Conservation (phyloP, 2,113 vertebrate genomes). For the Sitta europaea region DNA sequence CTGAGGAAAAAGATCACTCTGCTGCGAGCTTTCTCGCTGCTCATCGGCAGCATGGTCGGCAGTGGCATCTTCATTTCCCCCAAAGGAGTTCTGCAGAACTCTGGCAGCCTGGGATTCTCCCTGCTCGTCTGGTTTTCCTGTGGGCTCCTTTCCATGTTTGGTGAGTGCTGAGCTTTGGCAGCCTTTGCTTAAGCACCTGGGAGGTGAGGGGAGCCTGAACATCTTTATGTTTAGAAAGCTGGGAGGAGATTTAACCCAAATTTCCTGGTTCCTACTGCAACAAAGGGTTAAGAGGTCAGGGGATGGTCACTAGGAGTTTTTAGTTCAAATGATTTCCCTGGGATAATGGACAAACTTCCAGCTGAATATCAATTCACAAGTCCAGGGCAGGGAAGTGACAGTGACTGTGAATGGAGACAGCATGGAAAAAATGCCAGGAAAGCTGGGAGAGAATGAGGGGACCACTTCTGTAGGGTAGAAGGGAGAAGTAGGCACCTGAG, state of each 20-base stretch:
- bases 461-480: neutral
- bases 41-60: conserved; percentile 85
- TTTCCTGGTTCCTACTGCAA: neutral
- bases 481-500: neutral
- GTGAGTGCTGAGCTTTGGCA: conserved; percentile 66
- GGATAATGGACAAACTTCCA: neutral
- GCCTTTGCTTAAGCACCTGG: neutral
- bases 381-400: neutral
- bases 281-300: neutral
- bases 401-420: neutral
- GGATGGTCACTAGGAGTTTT: neutral
- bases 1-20: conserved; percentile 78
- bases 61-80: conserved; percentile 90
- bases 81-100: conserved; percentile 84
- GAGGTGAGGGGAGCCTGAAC: neutral
- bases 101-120: conserved; percentile 83
- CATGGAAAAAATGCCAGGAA: neutral
- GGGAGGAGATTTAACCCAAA: neutral
- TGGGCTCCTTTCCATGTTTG: conserved; percentile 82
- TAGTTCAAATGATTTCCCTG: neutral
- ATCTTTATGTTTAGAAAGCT: neutral
- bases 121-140: conserved; percentile 81
- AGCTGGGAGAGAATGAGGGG: neutral
- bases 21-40: conserved; percentile 75
- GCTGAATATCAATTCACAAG: neutral